Base-by-base conservation (phyloP, 2,888 invertebrate genomes). In the Volucella inanis region DNA sequence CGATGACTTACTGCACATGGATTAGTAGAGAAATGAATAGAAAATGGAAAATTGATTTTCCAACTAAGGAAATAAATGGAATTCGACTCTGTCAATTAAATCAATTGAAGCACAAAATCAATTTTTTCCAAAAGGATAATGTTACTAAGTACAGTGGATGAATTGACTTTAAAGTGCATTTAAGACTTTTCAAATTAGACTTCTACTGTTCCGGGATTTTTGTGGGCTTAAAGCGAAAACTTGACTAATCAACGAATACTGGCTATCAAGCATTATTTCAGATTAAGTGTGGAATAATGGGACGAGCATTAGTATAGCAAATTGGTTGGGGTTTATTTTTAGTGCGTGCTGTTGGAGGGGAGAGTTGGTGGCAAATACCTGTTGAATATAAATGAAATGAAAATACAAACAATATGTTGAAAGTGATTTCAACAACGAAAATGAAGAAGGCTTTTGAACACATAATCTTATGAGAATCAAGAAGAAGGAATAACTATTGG, bases 1-100 rank as follows among this genome's bases (percentile, higher is more conserved):
- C 18, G 54, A 38, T 2, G 15, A 43, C 38, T 12, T n/a, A 64
- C 38, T 61, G 52, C 52, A 45, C 55, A 54, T 15, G 31, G n/a
- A 45, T 57, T 22, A 31, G 41, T 15, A 81, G n/a, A 14, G 6
- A 4, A 47, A 31, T 22, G 54, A 54, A 22, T 54, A 45, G 62
- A 39, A 18, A 47, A 52, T 12, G 18, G 47, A 31, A 64, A 78
- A 83, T 78, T 72, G 82, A 83, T 78, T 83, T 83, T 72, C 31
- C 68, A 47, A 70, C 47, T 49, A 76, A 54, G 45, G 49, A 57
- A 64, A 57, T 49, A 57, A 57, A 68, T 54, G 72, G 65, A 67
- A 67, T 74, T 39, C n/a, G 43, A 39, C 3, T 52, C 22, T 57
- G 31, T 49, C 41, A 6, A 61, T 15, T 47, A 38, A 18, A 39